These are phyloP conservation scores for Drosophila subobscura DNA, from an alignment of 1,140 invertebrate genomes.

Conservation along the genomic window DNA sequence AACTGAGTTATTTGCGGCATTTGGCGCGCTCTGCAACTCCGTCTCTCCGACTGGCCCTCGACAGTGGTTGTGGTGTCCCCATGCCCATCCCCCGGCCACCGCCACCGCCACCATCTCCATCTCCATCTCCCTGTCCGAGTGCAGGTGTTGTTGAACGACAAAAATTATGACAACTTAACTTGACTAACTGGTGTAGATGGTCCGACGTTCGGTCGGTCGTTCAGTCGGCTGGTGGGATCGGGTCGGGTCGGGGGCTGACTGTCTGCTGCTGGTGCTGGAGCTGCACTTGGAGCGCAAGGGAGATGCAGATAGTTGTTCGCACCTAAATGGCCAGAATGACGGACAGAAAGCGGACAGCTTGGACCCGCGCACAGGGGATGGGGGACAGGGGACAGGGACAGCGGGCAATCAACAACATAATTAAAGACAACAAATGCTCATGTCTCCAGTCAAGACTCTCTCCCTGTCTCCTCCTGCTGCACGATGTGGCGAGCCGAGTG, in stretches of 20 bases:
- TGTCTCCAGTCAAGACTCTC: conserved; percentile 37
- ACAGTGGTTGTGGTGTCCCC: conserved; percentile 28
- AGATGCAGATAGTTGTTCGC: conserved; percentile 41
- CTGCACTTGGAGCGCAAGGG: conserved; percentile 11
- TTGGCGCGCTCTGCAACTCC: conserved; percentile 70
- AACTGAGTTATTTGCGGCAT: conserved; percentile 82
- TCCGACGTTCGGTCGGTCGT: background rate
- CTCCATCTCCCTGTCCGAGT: conserved; percentile 2
- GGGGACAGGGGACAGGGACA: conserved; percentile 13
- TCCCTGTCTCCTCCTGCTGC: background rate
- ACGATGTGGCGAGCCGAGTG: conserved; percentile 20
- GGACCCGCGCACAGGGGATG: conserved; percentile 1
- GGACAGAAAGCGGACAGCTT: conserved; percentile 30
- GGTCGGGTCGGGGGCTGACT: conserved; percentile 3
- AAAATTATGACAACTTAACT: conserved; percentile 82
- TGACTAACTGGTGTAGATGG: conserved; percentile 70
- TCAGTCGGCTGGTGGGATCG: background rate
- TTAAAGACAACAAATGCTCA: conserved; percentile 79
- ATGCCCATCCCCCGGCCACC: background rate
- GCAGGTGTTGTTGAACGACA: conserved; percentile 67
- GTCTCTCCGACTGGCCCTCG: conserved; percentile 34
- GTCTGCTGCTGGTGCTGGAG: background rate
- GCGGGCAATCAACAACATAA: conserved; percentile 77
- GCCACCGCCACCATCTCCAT: no score
- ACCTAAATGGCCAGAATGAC: conserved; percentile 67